Percentiles rank a stretch among this genome's conserved stretches.
phyloP scores from a whole-genome alignment of 1,140 invertebrate genomes.

The Hydropsyche tenuis region DNA sequence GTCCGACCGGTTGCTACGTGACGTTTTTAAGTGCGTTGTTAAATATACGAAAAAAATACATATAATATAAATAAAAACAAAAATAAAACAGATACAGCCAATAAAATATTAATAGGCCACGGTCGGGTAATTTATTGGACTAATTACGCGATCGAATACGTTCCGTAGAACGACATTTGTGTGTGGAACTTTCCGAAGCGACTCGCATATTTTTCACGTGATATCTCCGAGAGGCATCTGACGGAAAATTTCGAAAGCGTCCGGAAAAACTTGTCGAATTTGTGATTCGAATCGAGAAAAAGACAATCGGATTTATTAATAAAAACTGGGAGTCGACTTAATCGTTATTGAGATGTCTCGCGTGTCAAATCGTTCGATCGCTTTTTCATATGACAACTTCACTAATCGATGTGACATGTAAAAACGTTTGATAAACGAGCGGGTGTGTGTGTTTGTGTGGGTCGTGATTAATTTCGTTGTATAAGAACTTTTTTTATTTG shows the following conservation, averaged over 20 bases:
- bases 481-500: not conserved
- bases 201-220: no score
- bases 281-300: no score
- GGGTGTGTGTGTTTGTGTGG: not conserved
- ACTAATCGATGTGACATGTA: constrained; percentile 1
- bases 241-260: no score
- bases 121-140: constrained; percentile 30
- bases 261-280: no score
- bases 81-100: constrained; percentile 3
- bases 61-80: no score
- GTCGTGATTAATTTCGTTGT: no score
- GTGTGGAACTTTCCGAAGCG: not conserved
- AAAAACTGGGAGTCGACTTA: not conserved
- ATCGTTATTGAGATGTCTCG: not conserved
- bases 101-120: constrained; percentile 29
- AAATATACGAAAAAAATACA: constrained; percentile 8
- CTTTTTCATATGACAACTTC: not conserved
- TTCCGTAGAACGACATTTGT: constrained; percentile 1
- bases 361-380: not conserved
- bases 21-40: constrained; percentile 16
- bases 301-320: not conserved
- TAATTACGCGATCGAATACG: constrained; percentile 7
- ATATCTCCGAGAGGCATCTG: no score
- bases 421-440: not conserved
- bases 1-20: constrained; percentile 4